Percentiles rank a stretch among this genome's conserved stretches.
These are phyloP conservation scores for Eolophus roseicapilla DNA, from an alignment of 2,113 vertebrate species.

Conservation along the genomic window DNA sequence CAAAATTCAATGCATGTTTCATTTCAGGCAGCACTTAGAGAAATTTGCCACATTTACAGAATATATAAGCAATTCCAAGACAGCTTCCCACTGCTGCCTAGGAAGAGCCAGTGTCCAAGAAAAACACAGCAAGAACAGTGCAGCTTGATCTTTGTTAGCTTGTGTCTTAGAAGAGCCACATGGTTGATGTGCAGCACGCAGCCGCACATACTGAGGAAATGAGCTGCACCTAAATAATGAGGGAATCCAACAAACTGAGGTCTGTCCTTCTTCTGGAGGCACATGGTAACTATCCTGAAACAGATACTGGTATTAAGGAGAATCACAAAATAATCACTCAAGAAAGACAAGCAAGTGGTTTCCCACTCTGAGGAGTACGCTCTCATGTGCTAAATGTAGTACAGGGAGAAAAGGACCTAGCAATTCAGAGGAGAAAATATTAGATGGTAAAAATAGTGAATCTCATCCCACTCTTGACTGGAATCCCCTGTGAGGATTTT, in stretches of 20 bases:
- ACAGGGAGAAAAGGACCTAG: background rate
- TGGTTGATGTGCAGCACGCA: background rate
- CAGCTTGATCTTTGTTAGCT: background rate
- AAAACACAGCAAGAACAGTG: background rate
- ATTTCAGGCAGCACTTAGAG: background rate
- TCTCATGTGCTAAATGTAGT: background rate
- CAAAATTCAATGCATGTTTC: background rate
- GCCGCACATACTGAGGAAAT: background rate
- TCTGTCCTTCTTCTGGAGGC: background rate
- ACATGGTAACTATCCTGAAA: background rate
- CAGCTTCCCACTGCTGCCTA: background rate
- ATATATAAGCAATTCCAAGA: background rate
- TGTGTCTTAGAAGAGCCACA: background rate
- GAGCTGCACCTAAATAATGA: background rate
- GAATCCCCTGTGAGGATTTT: background rate
- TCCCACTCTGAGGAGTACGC: background rate
- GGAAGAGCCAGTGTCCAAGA: background rate
- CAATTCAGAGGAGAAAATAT: background rate
- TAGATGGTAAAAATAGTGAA: background rate
- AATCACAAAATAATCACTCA: constrained; percentile 4
- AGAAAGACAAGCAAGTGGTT: background rate
- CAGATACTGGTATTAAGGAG: background rate
- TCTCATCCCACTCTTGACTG: background rate
- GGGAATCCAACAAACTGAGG: background rate
- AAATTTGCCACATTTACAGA: background rate